These are phyloP conservation scores for Pyralis farinalis DNA, from an alignment of 2,888 invertebrate species.

Conservation along the genomic window DNA sequence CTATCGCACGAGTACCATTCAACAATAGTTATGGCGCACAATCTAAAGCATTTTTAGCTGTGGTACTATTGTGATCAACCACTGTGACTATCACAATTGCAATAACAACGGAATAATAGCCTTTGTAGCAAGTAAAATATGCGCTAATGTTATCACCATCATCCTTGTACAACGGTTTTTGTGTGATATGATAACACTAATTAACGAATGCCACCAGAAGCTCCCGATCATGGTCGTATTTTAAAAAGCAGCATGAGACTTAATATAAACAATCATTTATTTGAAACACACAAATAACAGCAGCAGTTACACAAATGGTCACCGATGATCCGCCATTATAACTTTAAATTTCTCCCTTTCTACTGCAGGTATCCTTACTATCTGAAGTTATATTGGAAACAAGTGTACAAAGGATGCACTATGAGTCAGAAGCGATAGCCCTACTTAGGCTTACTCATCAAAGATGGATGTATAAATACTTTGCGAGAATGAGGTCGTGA, in stretches of 20 bases:
- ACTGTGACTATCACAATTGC: conserved; percentile 8
- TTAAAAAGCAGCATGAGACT: no score
- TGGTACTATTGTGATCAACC: conserved; percentile 1
- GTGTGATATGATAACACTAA: conserved; percentile 9
- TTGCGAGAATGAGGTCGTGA: conserved; percentile 56
- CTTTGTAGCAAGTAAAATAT: conserved; percentile 1
- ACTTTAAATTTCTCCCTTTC: conserved; percentile 14
- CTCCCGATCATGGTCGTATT: no score
- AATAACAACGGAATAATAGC: conserved; percentile 2
- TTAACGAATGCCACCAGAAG: conserved; percentile 1
- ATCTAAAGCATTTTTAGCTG: not conserved
- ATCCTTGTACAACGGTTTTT: not conserved
- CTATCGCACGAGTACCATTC: no score
- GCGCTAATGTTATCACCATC: conserved; percentile 5
- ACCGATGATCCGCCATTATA: no score
- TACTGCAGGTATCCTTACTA: conserved; percentile 23
- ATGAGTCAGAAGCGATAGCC: conserved; percentile 59
- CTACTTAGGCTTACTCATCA: conserved; percentile 57
- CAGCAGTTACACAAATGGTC: no score
- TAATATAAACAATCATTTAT: no score
- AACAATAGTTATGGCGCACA: no score
- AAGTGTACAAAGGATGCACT: no score
- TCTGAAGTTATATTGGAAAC: no score
- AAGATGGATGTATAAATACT: conserved; percentile 30
- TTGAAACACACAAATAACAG: no score